Base-by-base conservation (phyloP, 2,797 vertebrate genomes). In the Sternarchorhynchus goeldii region DNA sequence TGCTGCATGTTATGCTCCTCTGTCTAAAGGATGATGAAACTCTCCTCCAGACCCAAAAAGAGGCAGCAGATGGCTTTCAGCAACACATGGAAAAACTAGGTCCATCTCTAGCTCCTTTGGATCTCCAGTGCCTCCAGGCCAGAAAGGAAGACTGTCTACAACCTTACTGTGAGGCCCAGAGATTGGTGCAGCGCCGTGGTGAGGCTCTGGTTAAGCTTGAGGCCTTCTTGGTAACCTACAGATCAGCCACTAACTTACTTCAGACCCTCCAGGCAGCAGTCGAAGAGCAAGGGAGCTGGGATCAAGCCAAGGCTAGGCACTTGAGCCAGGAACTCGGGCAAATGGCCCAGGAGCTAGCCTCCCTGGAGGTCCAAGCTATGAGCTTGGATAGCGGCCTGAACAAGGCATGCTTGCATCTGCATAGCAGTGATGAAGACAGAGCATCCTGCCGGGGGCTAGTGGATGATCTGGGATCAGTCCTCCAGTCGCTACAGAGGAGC, bases 371-470 rank as follows among this genome's bases (percentile, higher is more conserved):
- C 0, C 82, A 92, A 71, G 95, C 96, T 0, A 81, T 94, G 0
- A 80, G 88, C 74, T 89, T 98, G n/a, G 98, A 99, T 45, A 88
- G 93, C n/a, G 75, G 89, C 70, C 91, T 98, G 41, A 91, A 92
- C 86, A 97, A 97, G 88, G 96, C 96, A 2, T 96, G 95, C 1
- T 94, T 95, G 78, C 93, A 96, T 65, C 90, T 99, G 74, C 93
- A 88, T 17, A 88, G 56, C 69, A 81, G 56, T 10, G 87, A 87
- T 81, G 89, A 25, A 90, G 90, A 57, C 14, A 93, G 92, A 71
- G 92, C 89, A 0, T 93, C 94, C 68, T 93, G 94, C 85, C 90
- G 93, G 72, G 90, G 90, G 5, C 50, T 91, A 1, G 90, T 91
- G 0, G 94, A 95, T 75, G 88, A 87, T 14, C 84, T 95, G 21